Base-by-base conservation (phyloP, 2,113 vertebrate species). In the Taurulus bubalis region DNA sequence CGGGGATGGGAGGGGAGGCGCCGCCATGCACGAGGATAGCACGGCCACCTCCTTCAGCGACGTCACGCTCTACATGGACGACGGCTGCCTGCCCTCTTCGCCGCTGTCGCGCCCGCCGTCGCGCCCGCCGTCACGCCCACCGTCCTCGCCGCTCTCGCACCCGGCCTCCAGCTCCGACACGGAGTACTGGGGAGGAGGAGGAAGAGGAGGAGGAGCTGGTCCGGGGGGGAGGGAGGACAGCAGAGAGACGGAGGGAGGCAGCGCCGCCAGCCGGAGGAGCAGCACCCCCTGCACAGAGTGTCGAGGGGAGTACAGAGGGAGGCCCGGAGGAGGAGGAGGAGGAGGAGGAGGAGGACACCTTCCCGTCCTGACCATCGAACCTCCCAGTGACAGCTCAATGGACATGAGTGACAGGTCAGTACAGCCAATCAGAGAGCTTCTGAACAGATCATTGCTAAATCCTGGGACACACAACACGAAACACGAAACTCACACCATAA, bases 311-410 rank as follows among this genome's bases (percentile, higher is more conserved):
- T 97, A 96, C 91, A 93, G 96, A 55, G 94, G 96, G 55, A 93
- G 96, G 14, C 11, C 69, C 0, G 84, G 60, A 36, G 82, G 77
- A 40, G 87, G 59, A 22, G 30, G 30, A 36, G 89, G 79, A 53
- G 78, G 82, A 75, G 84, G 87, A 16, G 90, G 84, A 75, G 89
- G 87, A 59, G 90, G 95, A 26, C 97, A 97, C 89, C 94, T 97
- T 55, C 97, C 97, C 2, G 91, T 97, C 71, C 95, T 98, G 53
- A 98, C 97, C 59, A 97, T 98, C 2, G 97, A 98, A 84, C 97
- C 97, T 1, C 97, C 97, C 82, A 97, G 97, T 42, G 97, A 98
- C 94, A 97, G 97, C 90, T 98, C 97, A 0, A 96, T 97, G 90
- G 97, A 98, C 89, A 95, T 97, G 94, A 97, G 97, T 64, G 97